Evolutionary conservation across 2,888 invertebrate species (phyloP), one percentile per base, ranked within the genome.

Genomic region (Xylophagus ater): DNA sequence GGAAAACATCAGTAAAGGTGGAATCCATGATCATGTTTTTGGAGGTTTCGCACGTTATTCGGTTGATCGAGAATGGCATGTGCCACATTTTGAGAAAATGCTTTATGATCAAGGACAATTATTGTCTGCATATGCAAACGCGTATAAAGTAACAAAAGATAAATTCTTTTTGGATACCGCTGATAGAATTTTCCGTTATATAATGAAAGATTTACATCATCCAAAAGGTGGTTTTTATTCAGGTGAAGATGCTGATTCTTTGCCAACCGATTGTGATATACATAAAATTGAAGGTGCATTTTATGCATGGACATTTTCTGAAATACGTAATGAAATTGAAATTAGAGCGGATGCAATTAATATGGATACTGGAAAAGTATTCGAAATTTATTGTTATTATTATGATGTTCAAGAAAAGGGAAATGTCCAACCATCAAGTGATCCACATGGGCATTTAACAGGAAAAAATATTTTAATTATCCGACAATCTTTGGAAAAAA

Each of bases 11-110:
- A 85, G 87, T 1, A 77, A 80, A 43, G 94, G 96, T 37, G 96
- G 94, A 19, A 94, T 96, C 49, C 88, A 93, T 57, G 96, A 96
- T 67, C 94, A 96, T 57, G 73, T 96, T 7, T 83, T 82, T 38
- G 73, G 75, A 49, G 81, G 81, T 12, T 76, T 75, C 51, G 71
- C 74, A 2, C 66, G 76, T 34, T 96, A 96, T 63, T 88, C 94
- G 0, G 90, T 93, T 0, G 96, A 96, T 54, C 73, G 74, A 18
- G 74, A 78, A 49, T 96, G 96, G 96, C 93, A 93, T 57, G 87
- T 96, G 2, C 96, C 94, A 1, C 96, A 96, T 66, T 96, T 96
- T 62, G 96, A 96, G 59, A 96, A 96, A 68, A 96, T 96, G 96
- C 73, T 96, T 1, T 96, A 96, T 59, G 96, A 96, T 65, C 94